Conservation (phyloP, 2,113 vertebrate genomes). For the Malurus cyaneus region DNA sequence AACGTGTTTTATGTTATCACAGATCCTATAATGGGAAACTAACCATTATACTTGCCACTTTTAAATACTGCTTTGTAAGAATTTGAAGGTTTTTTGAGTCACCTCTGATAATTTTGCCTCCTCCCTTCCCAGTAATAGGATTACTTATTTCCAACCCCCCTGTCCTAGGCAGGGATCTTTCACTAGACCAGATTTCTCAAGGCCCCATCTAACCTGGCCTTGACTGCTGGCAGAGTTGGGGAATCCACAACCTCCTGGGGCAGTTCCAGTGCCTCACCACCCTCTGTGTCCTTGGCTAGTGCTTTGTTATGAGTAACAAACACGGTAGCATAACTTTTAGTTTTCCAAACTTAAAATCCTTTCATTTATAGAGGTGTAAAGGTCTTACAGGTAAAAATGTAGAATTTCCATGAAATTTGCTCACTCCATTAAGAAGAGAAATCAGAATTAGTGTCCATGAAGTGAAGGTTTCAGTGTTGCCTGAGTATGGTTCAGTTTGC, state of each 20-base stretch:
- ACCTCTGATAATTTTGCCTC: neutral
- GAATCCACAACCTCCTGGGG: neutral
- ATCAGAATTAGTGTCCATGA: neutral
- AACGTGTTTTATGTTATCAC: neutral
- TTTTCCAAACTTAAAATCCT: neutral
- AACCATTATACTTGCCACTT: neutral
- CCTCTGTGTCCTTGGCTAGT: neutral
- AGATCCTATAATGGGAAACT: neutral
- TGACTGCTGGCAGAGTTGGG: neutral
- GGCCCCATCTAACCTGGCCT: neutral
- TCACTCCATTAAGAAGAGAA: neutral
- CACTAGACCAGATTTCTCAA: neutral
- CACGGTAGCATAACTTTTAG: accelerated
- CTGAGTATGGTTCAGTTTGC: neutral
- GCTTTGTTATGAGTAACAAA: neutral
- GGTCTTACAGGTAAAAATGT: neutral
- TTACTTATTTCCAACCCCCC: neutral
- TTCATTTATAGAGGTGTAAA: neutral
- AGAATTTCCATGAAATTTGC: neutral
- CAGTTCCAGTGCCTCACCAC: neutral
- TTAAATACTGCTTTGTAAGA: neutral
- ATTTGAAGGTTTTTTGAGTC: neutral
- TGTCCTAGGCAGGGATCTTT: neutral
- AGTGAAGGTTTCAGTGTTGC: accelerated
- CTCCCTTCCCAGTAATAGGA: neutral